Evolutionary conservation across 1,140 invertebrate genomes (phyloP), one percentile per base, ranked within the genome.

Genomic region (Acyrthosiphon pisum): DNA sequence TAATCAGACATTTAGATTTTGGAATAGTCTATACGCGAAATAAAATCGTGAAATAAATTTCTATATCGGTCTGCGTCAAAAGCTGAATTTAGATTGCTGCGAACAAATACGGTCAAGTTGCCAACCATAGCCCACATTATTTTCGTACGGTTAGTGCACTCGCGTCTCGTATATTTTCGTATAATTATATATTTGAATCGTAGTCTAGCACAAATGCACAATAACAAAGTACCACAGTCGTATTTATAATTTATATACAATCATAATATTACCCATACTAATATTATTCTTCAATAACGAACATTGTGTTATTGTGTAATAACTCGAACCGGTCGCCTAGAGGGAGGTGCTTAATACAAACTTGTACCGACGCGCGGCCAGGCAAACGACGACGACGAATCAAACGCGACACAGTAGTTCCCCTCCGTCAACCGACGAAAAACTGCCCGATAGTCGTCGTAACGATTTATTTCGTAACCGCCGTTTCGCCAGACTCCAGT

Each of bases 161-260:
- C 30, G 30, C 18, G 30, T 20, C 6, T 53, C 50, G 60, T 76
- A 76, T n/a, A n/a, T n/a, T 76, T 76, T 76, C n/a, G 60, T n/a
- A n/a, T n/a, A n/a, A n/a, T n/a, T n/a, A n/a, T 2, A 50, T 30
- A 3, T 60, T 11, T 0, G 18, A 50, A 50, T 50, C 14, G n/a
- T n/a, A 76, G 14, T n/a, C 14, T 14, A 4, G 14, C 60, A 76
- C n/a, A n/a, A n/a, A n/a, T n/a, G n/a, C n/a, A n/a, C 18, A 76
- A n/a, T 22, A 22, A 4, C 50, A 53, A 22, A 53, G 6, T 53
- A 53, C 50, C 20, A 53, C n/a, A 76, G 30, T 76, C 14, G 30
- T 76, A 76, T 76, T 76, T 76, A 76, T 76, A 68, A n/a, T n/a
- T n/a, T n/a, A n/a, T n/a, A n/a, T n/a, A n/a, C n/a, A 68, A 76